A percentile compares a stretch with the other conserved stretches of the same genome.
Evolutionary conservation across 2,113 vertebrate species (phyloP).

Genomic region (Leptocoma aspasia): DNA sequence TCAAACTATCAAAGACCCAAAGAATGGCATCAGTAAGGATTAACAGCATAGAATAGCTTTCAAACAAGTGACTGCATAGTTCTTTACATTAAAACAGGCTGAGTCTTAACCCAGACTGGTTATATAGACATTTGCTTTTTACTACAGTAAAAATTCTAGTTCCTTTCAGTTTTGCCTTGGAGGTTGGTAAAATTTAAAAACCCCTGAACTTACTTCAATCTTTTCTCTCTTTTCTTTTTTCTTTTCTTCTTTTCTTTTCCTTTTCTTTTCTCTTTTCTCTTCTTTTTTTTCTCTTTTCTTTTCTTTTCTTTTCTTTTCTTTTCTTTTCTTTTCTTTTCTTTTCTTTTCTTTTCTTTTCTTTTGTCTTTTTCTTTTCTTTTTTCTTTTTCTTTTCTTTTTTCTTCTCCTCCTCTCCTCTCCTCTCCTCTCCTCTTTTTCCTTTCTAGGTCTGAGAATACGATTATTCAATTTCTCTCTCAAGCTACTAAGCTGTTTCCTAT

Average conservation of each 20-base stretch:
- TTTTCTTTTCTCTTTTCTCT: not conserved
- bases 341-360: not conserved
- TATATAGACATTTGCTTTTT: not conserved
- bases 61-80: not conserved
- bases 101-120: not conserved
- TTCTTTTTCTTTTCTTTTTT: too few relatives aligned
- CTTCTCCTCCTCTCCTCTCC: too few relatives aligned
- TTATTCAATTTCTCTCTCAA: conserved; percentile 88
- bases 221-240: not conserved
- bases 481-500: conserved; percentile 83
- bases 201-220: not conserved
- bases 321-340: too few relatives aligned
- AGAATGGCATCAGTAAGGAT: not conserved
- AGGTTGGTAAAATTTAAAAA: not conserved
- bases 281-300: not conserved
- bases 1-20: not conserved
- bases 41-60: not conserved
- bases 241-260: too few relatives aligned
- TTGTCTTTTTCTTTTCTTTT: not conserved
- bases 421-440: not conserved
- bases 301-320: not conserved
- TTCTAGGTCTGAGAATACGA: conserved; percentile 81
- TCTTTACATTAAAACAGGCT: not conserved
- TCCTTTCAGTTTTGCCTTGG: not conserved
- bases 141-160: not conserved